Base-by-base conservation (phyloP, 1,140 invertebrate species). In the Chironomus tepperi region DNA sequence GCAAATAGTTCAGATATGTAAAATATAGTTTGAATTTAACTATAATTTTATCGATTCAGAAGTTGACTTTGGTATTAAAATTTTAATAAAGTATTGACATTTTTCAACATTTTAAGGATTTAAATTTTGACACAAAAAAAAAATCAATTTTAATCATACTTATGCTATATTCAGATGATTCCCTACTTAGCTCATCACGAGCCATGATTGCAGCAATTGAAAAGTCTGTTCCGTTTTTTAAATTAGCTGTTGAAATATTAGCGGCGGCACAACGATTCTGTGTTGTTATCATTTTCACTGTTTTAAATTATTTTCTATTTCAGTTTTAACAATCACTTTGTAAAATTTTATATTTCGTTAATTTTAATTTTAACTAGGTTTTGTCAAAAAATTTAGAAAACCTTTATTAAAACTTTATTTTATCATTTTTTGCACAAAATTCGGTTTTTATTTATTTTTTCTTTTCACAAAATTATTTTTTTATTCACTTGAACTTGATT, bases 151-250 rank as follows among this genome's bases (percentile, higher is more conserved):
- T n/a, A 67, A 19, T 67, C 80, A 82, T 79, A 82, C 81, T 82
- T 78, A 80, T 79, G 79, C 81, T 82, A 76, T 81, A 79, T 42
- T 82, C 79, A 24, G 81, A 82, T 75, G 81, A 81, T 82, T 82
- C 85, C 79, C 82, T 86, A 84, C 79, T 89, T 83, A 74, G 85
- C 84, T 78, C 86, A 86, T 81, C 89, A 75, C 91, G 85, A 74
- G 91, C 92, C 93, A 96, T 96, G 79, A 96, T 96, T 70, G 94
- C 94, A 42, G 93, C 93, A 79, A 96, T 96, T 76, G 93, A 95
- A 85, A 96, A 96, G 84, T 96, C 93, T 77, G 93, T 96, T 77
- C 93, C 92, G 79, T 86, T 85, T 75, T 85, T 83, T 81, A 75
- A 80, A 83, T 76, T 83, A 81, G 43, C 82, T 81, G 74, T 84